phyloP scores from a whole-genome alignment of 1,140 invertebrate species.

The Drosophila sproati region DNA sequence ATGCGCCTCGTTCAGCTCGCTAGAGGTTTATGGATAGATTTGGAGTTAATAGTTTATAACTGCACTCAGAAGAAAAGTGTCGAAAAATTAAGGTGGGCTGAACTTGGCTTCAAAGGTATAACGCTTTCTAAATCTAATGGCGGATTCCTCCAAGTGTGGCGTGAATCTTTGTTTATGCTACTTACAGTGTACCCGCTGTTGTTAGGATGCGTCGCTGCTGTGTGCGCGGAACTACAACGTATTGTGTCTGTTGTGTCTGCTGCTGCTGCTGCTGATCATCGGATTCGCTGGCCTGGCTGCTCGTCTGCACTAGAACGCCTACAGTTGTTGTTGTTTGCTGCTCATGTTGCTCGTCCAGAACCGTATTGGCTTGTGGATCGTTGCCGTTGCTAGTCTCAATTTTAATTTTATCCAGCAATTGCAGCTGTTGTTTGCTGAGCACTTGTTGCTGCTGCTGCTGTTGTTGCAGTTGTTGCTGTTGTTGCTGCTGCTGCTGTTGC shows the following conservation, averaged over 20 bases:
- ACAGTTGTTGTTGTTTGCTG: conserved; percentile 43
- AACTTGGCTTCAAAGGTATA: no score
- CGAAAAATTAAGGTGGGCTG: no score
- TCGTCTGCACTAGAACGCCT: conserved; percentile 57
- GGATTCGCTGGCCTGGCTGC: conserved; percentile 55
- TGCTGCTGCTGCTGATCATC: conserved; percentile 49
- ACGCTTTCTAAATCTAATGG: not conserved
- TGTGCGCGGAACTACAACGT: conserved; percentile 53
- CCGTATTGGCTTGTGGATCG: conserved; percentile 46
- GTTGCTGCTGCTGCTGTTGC: conserved; percentile 69
- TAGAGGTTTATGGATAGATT: conserved; percentile 2
- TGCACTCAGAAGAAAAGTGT: no score
- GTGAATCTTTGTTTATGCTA: not conserved
- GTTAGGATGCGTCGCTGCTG: conserved; percentile 75
- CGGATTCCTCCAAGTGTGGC: no score
- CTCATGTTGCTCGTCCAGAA: conserved; percentile 58
- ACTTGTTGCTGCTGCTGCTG: conserved; percentile 62
- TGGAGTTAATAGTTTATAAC: not conserved
- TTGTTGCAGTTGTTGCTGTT: conserved; percentile 55
- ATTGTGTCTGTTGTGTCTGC: conserved; percentile 45
- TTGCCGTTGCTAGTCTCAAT: conserved; percentile 66
- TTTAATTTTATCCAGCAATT: conserved; percentile 77
- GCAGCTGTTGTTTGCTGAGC: conserved; percentile 68
- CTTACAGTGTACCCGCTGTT: conserved; percentile 79
- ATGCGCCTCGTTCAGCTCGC: conserved; percentile 70